phyloP scores from a whole-genome alignment of 2,888 invertebrate genomes.

The Herminia tarsipennalis region DNA sequence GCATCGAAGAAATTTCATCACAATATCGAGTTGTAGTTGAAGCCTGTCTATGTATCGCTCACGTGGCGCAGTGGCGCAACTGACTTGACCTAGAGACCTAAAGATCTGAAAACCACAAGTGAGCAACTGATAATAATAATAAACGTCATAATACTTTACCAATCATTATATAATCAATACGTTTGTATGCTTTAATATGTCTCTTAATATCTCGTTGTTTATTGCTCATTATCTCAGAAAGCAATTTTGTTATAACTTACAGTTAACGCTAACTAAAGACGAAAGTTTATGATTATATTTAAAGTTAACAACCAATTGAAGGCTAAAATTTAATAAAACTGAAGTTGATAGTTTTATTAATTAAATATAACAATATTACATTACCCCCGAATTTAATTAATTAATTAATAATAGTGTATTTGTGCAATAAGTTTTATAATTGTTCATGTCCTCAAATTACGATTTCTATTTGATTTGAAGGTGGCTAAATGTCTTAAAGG shows the following conservation, averaged over 20 bases:
- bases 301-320: too few species aligned
- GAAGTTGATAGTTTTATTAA: too few species aligned
- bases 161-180: slow-evolving; percentile 21
- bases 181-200: background rate
- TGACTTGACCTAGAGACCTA: slow-evolving; percentile 47
- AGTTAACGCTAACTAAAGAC: slow-evolving; percentile 8
- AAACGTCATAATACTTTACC: slow-evolving; percentile 15
- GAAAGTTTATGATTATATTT: background rate
- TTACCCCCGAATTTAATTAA: slow-evolving; percentile 5
- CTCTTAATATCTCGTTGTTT: background rate
- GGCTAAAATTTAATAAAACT: too few species aligned
- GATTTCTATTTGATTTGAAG: too few species aligned
- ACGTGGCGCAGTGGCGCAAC: slow-evolving; percentile 42
- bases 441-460: too few species aligned
- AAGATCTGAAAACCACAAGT: slow-evolving; percentile 42
- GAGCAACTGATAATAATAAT: slow-evolving; percentile 28
- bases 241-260: background rate
- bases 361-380: slow-evolving; percentile 3
- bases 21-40: slow-evolving; percentile 27
- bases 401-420: too few species aligned
- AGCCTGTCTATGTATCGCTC: slow-evolving; percentile 45
- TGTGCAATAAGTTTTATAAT: too few species aligned
- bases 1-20: slow-evolving; percentile 38
- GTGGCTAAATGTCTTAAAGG: too few species aligned
- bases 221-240: slow-evolving; percentile 4